phyloP scores from a whole-genome alignment of 1,140 invertebrate genomes.

The Papilio polytes region DNA sequence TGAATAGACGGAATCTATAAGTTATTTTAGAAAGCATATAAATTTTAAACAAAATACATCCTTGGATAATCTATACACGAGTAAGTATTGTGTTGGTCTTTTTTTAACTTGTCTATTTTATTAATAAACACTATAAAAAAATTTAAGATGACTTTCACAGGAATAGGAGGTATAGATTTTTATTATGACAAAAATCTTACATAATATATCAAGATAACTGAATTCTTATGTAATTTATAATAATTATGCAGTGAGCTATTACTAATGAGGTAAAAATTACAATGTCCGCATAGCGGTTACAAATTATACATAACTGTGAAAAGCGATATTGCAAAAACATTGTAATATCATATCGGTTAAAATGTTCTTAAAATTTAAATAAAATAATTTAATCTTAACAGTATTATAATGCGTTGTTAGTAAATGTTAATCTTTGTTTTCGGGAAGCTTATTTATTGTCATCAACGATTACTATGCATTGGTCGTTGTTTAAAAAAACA shows the following conservation, averaged over 20 bases:
- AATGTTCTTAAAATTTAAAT: not conserved
- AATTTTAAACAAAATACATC: constrained; percentile 25
- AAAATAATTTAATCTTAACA: no score
- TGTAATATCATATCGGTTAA: not conserved
- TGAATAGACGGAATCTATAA: not conserved
- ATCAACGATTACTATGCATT: not conserved
- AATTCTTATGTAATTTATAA: not conserved
- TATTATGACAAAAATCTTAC: no score
- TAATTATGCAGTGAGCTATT: constrained; percentile 1
- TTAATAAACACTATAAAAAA: no score
- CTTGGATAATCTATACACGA: not conserved
- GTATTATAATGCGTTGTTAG: not conserved
- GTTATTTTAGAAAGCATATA: constrained; percentile 4
- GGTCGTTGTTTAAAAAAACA: no score
- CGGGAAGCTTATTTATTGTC: not conserved
- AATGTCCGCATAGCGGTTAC: not conserved
- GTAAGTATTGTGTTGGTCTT: not conserved
- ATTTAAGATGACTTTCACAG: not conserved
- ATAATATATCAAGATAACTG: not conserved
- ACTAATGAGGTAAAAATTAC: not conserved
- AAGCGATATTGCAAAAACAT: not conserved
- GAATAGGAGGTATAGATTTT: not conserved
- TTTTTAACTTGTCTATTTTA: not conserved
- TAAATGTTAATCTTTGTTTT: not conserved
- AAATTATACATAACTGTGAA: not conserved